These are phyloP conservation scores for Rhodophaea formosa DNA, from an alignment of 2,888 invertebrate species.

Conservation along the genomic window DNA sequence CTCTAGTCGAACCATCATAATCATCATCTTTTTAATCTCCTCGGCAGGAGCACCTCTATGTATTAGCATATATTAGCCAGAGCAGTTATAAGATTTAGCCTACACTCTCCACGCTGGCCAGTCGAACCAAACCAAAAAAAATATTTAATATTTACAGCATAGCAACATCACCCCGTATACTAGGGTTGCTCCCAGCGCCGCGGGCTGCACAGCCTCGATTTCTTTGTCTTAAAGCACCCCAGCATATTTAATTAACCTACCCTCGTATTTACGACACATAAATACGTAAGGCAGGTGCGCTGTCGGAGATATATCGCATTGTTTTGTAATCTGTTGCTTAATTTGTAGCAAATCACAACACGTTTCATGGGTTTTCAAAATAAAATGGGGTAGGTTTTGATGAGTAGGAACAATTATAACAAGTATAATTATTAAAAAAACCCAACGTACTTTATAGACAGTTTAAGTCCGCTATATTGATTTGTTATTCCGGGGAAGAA, in stretches of 20 bases:
- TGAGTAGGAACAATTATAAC: too few species aligned
- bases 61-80: too few species aligned
- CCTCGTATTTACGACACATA: constrained; percentile 22
- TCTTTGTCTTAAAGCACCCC: constrained; percentile 59
- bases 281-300: constrained; percentile 26
- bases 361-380: not conserved
- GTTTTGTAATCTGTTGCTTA: constrained; percentile 2
- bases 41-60: too few species aligned
- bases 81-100: too few species aligned
- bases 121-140: too few species aligned
- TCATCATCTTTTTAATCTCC: too few species aligned
- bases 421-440: too few species aligned
- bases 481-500: too few species aligned
- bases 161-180: not conserved
- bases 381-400: not conserved
- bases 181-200: constrained; percentile 18
- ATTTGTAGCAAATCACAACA: not conserved
- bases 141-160: constrained; percentile 1
- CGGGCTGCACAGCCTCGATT: constrained; percentile 39
- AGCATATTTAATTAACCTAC: constrained; percentile 67
- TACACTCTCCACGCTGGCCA: too few species aligned
- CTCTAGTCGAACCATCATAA: too few species aligned
- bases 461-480: too few species aligned
- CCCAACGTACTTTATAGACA: too few species aligned
- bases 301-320: constrained; percentile 17